Conservation (phyloP, 2,797 vertebrate species). For the Triplophysa yarkandensis region DNA sequence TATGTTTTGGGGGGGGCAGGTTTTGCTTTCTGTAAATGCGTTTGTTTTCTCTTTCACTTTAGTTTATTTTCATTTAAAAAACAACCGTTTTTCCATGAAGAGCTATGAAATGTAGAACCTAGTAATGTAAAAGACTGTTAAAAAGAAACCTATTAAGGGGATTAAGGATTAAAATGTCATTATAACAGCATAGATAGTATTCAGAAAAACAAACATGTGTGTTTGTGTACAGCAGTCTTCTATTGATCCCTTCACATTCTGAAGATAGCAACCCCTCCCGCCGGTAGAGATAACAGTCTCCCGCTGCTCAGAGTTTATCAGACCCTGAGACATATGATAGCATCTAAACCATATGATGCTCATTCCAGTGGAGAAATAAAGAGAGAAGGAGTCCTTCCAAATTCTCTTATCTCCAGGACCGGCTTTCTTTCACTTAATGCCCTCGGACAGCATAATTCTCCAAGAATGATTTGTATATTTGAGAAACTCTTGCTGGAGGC, state of each 20-base stretch:
- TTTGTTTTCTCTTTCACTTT: neutral
- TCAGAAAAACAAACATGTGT: neutral
- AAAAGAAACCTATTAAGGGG: neutral
- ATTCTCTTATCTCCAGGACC: conserved; percentile 63
- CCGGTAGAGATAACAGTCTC: conserved; percentile 62
- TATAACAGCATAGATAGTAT: neutral
- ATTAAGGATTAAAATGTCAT: neutral
- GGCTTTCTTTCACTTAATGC: conserved; percentile 63
- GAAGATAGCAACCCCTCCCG: conserved; percentile 52
- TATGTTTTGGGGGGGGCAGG: conserved; percentile 8
- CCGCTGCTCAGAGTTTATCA: conserved; percentile 60
- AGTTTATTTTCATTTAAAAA: no score
- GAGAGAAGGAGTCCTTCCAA: conserved; percentile 40
- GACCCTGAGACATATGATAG: conserved; percentile 71
- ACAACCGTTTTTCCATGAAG: neutral
- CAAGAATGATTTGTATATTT: conserved; percentile 66
- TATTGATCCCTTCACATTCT: conserved; percentile 64
- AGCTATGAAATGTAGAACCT: neutral
- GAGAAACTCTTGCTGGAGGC: conserved; percentile 59
- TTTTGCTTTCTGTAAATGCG: neutral
- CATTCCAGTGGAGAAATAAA: conserved; percentile 53
- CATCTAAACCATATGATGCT: conserved; percentile 73
- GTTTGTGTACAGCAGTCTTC: conserved; percentile 26
- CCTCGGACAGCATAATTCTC: conserved; percentile 65
- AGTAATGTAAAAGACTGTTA: neutral